phyloP scores from a whole-genome alignment of 2,113 vertebrate genomes.

The Phylloscopus trochiloides region DNA sequence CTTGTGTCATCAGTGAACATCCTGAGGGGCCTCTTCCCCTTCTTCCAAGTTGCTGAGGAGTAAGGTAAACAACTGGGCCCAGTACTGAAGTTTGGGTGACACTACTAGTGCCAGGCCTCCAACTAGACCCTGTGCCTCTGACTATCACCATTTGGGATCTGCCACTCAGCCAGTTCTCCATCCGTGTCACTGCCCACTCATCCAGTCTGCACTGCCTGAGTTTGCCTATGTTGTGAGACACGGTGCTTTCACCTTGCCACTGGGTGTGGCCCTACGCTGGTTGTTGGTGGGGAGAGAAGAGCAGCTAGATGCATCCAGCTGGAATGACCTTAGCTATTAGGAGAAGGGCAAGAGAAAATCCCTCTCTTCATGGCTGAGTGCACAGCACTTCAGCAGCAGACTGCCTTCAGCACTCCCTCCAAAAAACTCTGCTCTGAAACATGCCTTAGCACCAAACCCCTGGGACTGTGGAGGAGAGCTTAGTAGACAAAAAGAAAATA shows the following conservation, averaged over 20 bases:
- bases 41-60: neutral
- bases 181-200: neutral
- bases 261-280: neutral
- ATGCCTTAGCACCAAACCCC: neutral
- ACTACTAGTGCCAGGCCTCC: neutral
- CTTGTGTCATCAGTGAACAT: neutral
- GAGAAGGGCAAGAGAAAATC: neutral
- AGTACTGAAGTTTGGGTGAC: neutral
- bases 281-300: neutral
- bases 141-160: neutral
- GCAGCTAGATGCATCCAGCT: neutral
- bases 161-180: neutral
- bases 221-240: neutral
- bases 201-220: neutral
- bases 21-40: too few relatives aligned
- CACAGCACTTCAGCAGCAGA: neutral
- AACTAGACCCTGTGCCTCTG: neutral
- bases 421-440: neutral
- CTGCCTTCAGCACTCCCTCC: neutral
- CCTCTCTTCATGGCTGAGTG: rapidly evolving
- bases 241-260: neutral
- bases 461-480: neutral
- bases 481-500: neutral
- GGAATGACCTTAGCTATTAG: neutral
- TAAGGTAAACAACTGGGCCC: neutral